phyloP scores from a whole-genome alignment of 1,140 invertebrate species.

The Drosophila willistoni region DNA sequence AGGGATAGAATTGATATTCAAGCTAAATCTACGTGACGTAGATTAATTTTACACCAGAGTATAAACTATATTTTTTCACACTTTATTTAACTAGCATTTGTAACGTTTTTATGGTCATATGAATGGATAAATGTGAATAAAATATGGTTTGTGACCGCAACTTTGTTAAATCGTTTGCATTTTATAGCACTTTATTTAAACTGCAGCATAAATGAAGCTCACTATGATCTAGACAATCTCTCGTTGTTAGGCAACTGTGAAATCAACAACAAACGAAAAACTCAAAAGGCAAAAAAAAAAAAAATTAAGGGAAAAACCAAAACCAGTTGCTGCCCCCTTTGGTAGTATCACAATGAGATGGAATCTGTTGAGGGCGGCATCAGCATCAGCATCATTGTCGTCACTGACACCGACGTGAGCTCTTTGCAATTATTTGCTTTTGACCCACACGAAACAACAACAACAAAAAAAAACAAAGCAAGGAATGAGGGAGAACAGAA shows the following conservation, averaged over 20 bases:
- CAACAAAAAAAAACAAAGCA: background rate
- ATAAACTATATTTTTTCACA: too few relatives aligned
- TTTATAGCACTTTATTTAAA: conserved; percentile 12
- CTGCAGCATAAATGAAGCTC: background rate
- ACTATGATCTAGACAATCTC: conserved; percentile 1
- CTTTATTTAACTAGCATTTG: too few relatives aligned
- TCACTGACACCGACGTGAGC: conserved; percentile 24
- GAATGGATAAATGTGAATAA: background rate
- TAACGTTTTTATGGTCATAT: too few relatives aligned
- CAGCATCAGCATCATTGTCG: conserved; percentile 15
- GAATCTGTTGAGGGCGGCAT: conserved; percentile 46
- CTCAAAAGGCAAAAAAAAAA: background rate
- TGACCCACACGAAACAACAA: conserved; percentile 56
- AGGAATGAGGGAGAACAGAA: background rate
- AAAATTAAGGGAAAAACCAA: conserved; percentile 27
- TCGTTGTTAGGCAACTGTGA: background rate
- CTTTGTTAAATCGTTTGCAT: conserved; percentile 8
- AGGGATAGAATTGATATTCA: too few relatives aligned
- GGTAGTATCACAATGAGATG: conserved; percentile 28
- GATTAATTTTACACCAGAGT: too few relatives aligned
- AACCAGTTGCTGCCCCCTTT: background rate
- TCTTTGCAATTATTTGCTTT: conserved; percentile 68
- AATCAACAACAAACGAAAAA: conserved; percentile 41
- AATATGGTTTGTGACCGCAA: background rate
- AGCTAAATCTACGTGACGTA: too few relatives aligned